phyloP scores from a whole-genome alignment of 2,888 invertebrate species.

The Dioctria linearis region DNA sequence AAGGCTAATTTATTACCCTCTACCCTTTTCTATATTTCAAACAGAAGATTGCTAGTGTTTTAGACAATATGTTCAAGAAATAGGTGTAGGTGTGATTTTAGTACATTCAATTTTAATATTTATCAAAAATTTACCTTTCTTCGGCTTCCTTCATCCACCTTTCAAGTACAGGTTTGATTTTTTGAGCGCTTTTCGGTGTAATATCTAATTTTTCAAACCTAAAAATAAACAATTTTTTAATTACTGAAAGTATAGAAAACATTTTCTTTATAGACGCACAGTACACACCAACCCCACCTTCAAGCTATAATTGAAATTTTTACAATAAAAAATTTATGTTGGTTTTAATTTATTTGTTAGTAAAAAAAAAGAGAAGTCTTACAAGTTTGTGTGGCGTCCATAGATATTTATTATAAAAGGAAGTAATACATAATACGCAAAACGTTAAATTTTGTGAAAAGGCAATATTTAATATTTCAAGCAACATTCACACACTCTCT shows the following conservation, averaged over 20 bases:
- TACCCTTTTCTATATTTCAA: background rate
- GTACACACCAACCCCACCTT: background rate
- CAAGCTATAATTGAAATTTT: conserved; percentile 26
- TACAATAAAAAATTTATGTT: too few species aligned
- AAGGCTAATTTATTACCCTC: conserved; percentile 62
- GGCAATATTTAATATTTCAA: too few species aligned
- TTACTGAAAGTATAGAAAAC: background rate
- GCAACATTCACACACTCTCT: too few species aligned
- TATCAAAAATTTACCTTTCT: conserved; percentile 81
- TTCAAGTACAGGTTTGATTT: conserved; percentile 98
- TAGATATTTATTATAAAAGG: too few species aligned
- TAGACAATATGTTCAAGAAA: background rate
- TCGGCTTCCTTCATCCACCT: conserved; percentile 99
- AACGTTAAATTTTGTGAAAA: too few species aligned
- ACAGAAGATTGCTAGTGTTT: background rate
- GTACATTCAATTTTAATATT: too few species aligned
- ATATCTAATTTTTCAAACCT: conserved; percentile 99
- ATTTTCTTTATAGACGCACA: background rate
- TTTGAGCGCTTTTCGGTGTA: conserved; percentile 99
- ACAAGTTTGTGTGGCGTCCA: too few species aligned
- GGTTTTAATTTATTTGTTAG: too few species aligned
- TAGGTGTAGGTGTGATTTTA: background rate
- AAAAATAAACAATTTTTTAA: conserved; percentile 27
- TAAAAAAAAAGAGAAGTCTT: too few species aligned
- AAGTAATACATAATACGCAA: too few species aligned